Conservation (phyloP, 2,113 vertebrate genomes). For the Urocitellus parryii region DNA sequence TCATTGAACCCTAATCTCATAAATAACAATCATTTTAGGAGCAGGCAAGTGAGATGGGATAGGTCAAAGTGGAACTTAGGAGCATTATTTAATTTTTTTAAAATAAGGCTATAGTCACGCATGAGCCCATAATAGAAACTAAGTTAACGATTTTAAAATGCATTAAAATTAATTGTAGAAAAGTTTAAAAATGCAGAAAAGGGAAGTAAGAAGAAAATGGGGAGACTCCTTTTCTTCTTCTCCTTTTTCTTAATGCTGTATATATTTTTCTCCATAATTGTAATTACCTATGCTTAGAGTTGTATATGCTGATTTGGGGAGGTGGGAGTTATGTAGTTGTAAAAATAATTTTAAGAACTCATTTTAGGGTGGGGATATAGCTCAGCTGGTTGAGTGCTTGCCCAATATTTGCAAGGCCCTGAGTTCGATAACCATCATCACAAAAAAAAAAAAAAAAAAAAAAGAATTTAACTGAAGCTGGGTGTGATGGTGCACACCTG, state of each 20-base stretch:
- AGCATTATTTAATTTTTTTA: slow-evolving; percentile 2
- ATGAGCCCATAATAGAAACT: slow-evolving; percentile 14
- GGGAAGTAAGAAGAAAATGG: background rate
- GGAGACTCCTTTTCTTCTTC: background rate
- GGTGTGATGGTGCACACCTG: no score
- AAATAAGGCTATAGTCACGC: background rate
- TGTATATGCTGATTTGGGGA: background rate
- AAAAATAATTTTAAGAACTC: background rate
- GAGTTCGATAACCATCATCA: no score
- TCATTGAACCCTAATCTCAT: background rate
- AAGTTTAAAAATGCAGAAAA: slow-evolving; percentile 49
- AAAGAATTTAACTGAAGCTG: no score
- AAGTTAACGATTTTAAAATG: background rate
- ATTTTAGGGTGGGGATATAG: background rate
- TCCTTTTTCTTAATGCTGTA: background rate
- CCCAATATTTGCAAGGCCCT: no score
- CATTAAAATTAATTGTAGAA: slow-evolving; percentile 48
- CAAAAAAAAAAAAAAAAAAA: no score
- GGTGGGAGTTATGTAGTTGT: background rate
- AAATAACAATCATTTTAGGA: background rate
- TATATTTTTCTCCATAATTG: slow-evolving; percentile 18
- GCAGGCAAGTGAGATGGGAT: background rate
- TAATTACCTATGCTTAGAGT: slow-evolving; percentile 8
- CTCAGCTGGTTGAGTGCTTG: no score
- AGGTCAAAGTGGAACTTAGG: background rate